phyloP scores from a whole-genome alignment of 35 echinoderm and acorn worm species.

The Lytechinus pictus region DNA sequence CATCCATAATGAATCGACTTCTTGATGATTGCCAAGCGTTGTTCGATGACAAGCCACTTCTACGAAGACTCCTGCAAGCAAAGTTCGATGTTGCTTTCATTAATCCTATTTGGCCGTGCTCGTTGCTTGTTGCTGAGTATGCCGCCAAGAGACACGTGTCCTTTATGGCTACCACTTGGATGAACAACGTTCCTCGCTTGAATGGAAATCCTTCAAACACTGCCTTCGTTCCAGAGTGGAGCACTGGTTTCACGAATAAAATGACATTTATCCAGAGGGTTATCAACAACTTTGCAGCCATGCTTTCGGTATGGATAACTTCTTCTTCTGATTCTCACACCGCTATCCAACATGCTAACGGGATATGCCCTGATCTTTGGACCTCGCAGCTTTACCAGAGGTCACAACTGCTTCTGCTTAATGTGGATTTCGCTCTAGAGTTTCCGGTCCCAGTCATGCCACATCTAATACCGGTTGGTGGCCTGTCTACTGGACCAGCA shows the following conservation, averaged over 20 bases:
- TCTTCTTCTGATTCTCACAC: constrained; percentile 28
- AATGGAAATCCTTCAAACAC: constrained; percentile 64
- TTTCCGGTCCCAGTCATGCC: constrained; percentile 69
- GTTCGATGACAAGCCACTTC: constrained; percentile 53
- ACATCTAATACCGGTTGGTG: constrained; percentile 65
- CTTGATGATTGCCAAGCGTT: constrained; percentile 65
- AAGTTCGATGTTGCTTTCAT: constrained; percentile 61
- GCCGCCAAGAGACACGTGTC: constrained; percentile 55
- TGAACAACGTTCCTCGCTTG: constrained; percentile 42
- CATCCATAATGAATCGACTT: constrained; percentile 10
- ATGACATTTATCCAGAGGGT: constrained; percentile 70
- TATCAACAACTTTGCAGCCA: constrained; percentile 48
- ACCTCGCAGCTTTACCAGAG: constrained; percentile 41
- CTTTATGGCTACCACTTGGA: constrained; percentile 54
- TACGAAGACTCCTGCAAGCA: constrained; percentile 45
- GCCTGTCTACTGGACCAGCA: constrained; percentile 69
- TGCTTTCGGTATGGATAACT: constrained; percentile 44
- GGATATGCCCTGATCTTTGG: constrained; percentile 37
- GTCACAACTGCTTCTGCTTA: constrained; percentile 56
- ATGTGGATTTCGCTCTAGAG: constrained; percentile 71
- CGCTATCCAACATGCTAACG: constrained; percentile 43
- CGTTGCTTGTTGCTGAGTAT: constrained; percentile 58
- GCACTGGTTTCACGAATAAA: constrained; percentile 49
- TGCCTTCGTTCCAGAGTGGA: constrained; percentile 56
- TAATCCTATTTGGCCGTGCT: constrained; percentile 60